Base-by-base conservation (phyloP, 35 echinoderm and acorn worm species). In the Ptychodera flava region DNA sequence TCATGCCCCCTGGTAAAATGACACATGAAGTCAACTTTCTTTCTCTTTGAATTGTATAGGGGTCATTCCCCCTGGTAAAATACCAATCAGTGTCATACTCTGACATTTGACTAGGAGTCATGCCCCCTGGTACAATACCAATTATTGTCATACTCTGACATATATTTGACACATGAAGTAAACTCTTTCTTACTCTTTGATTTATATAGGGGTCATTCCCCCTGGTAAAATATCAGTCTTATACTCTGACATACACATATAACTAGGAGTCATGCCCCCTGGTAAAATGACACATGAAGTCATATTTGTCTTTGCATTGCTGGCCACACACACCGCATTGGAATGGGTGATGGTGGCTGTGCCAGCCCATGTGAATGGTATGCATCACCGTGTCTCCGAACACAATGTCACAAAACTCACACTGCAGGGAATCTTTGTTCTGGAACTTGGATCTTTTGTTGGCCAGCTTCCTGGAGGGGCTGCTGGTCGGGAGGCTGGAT, bases 291-390 rank as follows among this genome's bases (percentile, higher is more conserved):
- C 88, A 90, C 33, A 94, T 91, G 32, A 94, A 94, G 31, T 78
- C 77, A 81, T 90, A 94, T 85, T 94, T 94, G 64, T 94, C 92
- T 16, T 76, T 37, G 38, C 92, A 94, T 16, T 88, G 80, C 32
- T 86, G 86, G 10, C 92, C 92, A 81, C 92, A 94, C 32, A 80
- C 85, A 77, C 90, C 88, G 36, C 92, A 94, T 37, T 94, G 84
- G 85, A 90, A 94, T 0, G 92, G 92, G 79, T 94, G 31, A 29
- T 82, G 85, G 22, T 88, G 85, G 1, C 92, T 85, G 37, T 94
- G 92, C 85, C 89, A 90, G 33, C 92, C 92, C 92, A 94, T 94
- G 86, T 94, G 92, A 79, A 94, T 76, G 1, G 92, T 94, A 91
- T 94, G 92, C 92, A 94, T 94, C 33, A 93, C 92, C 35, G 84